A percentile compares a stretch with the other conserved stretches of the same genome.
Conservation (phyloP, 2,888 invertebrate genomes). For the Phragmatobia fuliginosa region DNA sequence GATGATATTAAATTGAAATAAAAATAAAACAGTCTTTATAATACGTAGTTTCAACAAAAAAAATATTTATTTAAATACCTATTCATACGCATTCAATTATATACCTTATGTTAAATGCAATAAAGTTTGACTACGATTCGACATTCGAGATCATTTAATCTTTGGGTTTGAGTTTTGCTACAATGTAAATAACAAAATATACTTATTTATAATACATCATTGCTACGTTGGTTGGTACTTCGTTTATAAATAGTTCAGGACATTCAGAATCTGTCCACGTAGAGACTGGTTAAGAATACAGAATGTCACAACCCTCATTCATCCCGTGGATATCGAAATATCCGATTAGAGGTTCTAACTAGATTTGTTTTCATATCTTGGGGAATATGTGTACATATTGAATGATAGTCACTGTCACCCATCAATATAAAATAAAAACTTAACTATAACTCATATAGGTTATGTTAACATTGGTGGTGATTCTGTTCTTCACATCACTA, state of each 20-base stretch:
- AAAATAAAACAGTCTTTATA: conserved; percentile 13
- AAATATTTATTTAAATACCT: no score
- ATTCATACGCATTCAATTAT: conserved; percentile 12
- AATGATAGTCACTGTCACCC: no score
- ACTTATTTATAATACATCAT: background rate
- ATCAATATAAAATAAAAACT: background rate
- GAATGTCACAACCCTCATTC: no score
- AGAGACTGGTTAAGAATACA: background rate
- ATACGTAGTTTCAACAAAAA: conserved; percentile 8
- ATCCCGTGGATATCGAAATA: no score
- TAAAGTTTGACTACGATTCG: background rate
- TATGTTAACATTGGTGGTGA: background rate
- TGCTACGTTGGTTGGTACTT: no score
- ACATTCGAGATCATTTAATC: conserved; percentile 15
- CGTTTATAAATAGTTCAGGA: background rate
- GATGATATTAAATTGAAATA: background rate
- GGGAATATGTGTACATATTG: no score
- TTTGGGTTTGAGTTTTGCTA: conserved; percentile 1
- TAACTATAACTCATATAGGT: background rate
- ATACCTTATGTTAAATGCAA: background rate
- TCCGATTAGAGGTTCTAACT: no score
- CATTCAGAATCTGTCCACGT: no score
- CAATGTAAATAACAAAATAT: background rate
- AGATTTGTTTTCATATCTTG: no score
- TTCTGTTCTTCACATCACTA: no score